Evolutionary conservation across 2,113 vertebrate species (phyloP).

Genomic region (Lynx canadensis): DNA sequence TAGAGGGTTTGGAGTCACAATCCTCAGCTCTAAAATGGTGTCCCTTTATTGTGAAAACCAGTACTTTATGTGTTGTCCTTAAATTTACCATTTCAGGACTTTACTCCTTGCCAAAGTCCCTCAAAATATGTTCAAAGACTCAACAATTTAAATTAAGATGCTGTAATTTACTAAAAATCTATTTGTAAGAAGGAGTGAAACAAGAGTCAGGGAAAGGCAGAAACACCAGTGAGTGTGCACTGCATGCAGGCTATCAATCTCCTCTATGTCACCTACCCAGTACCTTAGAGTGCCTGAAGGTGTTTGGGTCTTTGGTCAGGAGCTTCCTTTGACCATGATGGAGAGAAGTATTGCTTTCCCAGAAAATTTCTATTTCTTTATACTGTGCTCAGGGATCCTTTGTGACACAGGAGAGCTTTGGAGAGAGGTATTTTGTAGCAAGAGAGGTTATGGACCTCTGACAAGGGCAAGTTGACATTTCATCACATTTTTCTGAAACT

Average conservation of each 20-base stretch:
- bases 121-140: neutral
- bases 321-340: neutral
- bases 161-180: neutral
- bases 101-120: neutral
- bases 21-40: neutral
- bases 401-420: neutral
- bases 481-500: neutral
- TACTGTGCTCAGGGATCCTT: neutral
- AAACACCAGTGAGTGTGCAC: fast-evolving
- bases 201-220: neutral
- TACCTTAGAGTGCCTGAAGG: too few species aligned
- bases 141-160: neutral
- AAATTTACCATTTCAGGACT: neutral
- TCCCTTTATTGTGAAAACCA: neutral
- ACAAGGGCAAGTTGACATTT: neutral
- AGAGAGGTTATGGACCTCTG: neutral
- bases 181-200: neutral
- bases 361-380: neutral
- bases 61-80: neutral
- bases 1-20: neutral
- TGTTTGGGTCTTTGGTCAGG: neutral
- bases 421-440: neutral
- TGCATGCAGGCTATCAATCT: fast-evolving
- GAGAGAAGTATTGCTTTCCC: neutral
- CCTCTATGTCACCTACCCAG: neutral